Evolutionary conservation across 2,113 vertebrate genomes (phyloP).

Genomic region (Microcebus lehilahytsara): DNA sequence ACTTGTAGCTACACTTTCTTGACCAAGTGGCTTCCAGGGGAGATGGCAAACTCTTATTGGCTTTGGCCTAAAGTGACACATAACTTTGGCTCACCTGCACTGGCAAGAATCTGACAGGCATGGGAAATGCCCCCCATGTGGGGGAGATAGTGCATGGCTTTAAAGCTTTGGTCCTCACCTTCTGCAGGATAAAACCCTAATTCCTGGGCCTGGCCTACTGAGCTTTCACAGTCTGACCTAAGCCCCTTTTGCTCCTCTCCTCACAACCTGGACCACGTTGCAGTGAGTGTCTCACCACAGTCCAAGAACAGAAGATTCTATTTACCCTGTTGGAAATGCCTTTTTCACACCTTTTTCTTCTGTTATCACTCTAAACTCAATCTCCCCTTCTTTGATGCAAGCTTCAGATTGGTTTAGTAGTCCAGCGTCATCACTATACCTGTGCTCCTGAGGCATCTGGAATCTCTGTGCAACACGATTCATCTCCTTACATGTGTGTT

Average conservation of each 20-base stretch:
- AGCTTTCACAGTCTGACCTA: not conserved
- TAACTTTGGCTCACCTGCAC: not conserved
- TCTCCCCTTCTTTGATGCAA: not conserved
- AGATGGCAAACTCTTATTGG: not conserved
- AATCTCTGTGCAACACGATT: not conserved
- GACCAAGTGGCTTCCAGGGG: not conserved
- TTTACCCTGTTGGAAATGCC: not conserved
- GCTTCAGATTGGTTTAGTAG: not conserved
- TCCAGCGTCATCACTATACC: not conserved
- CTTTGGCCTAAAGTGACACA: not conserved
- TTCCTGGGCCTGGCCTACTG: no score
- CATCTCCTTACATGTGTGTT: not conserved
- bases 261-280: not conserved
- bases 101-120: not conserved
- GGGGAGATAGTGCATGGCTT: rapidly evolving
- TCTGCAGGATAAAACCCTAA: not conserved
- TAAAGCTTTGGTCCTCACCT: not conserved
- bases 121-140: not conserved
- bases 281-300: rapidly evolving
- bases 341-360: not conserved
- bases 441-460: not conserved
- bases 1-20: not conserved
- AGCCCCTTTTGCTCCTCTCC: not conserved
- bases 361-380: not conserved
- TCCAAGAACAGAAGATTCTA: not conserved